A percentile compares a stretch with the other conserved stretches of the same genome.
Conservation (phyloP, 2,797 vertebrate genomes). For the Rhadinocentrus ornatus region DNA sequence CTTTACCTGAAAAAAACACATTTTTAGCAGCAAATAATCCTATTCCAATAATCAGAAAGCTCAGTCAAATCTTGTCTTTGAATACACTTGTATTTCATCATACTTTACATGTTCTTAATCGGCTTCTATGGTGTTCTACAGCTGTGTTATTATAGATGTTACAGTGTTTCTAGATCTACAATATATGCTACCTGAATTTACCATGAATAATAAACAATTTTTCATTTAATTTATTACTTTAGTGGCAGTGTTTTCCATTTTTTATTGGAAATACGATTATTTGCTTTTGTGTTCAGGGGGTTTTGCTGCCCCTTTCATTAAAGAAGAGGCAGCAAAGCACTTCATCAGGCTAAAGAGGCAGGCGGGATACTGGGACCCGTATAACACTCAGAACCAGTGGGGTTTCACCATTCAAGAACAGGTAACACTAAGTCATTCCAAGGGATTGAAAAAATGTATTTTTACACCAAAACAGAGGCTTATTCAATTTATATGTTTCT, state of each 20-base stretch:
- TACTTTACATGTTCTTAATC: not conserved
- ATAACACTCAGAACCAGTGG: conserved; percentile 74
- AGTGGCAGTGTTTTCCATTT: not conserved
- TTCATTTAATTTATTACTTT: not conserved
- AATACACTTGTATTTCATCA: not conserved
- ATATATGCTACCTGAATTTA: no score
- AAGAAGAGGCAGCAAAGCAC: conserved; percentile 70
- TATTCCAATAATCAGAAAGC: not conserved
- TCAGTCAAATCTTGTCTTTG: not conserved
- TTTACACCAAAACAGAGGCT: not conserved
- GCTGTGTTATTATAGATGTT: not conserved
- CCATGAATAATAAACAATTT: not conserved
- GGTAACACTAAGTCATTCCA: conserved; percentile 40
- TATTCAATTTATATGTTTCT: not conserved
- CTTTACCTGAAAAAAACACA: not conserved
- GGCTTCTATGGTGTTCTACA: not conserved
- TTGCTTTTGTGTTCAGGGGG: conserved; percentile 48
- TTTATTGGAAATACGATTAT: no score
- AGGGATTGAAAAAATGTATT: not conserved
- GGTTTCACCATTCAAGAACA: conserved; percentile 78
- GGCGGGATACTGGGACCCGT: conserved; percentile 75
- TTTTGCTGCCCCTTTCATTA: conserved; percentile 70
- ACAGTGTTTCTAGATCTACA: not conserved
- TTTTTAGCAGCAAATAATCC: not conserved
- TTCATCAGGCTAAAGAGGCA: conserved; percentile 78